Evolutionary conservation across 2,797 vertebrate species (phyloP).

Genomic region (Naso thynnoides): DNA sequence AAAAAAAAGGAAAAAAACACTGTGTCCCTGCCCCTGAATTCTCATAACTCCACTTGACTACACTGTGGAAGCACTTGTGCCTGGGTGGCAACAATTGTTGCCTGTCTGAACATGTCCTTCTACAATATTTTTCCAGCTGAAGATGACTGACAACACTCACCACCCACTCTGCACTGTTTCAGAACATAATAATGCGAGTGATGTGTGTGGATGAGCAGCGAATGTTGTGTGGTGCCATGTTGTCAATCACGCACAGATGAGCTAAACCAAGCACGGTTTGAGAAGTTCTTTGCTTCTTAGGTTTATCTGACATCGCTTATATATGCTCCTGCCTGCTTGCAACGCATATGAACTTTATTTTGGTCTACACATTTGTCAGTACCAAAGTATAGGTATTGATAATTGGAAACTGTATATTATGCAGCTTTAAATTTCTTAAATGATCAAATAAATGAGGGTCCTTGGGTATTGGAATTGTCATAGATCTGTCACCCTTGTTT

Average conservation of each 20-base stretch:
- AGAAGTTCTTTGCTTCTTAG: constrained; percentile 31
- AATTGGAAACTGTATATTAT: background rate
- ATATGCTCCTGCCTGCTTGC: constrained; percentile 4
- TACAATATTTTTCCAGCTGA: constrained; percentile 43
- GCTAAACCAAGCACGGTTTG: constrained; percentile 46
- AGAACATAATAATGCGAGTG: constrained; percentile 73
- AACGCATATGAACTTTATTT: background rate
- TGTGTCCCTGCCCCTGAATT: constrained; percentile 55
- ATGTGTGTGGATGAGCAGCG: constrained; percentile 68
- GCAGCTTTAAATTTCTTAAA: constrained; percentile 4
- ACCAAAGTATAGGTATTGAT: background rate
- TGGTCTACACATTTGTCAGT: constrained; percentile 3
- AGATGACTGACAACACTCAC: constrained; percentile 73
- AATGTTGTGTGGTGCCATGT: constrained; percentile 48
- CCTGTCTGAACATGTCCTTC: constrained; percentile 63
- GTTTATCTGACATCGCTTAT: constrained; percentile 33
- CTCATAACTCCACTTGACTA: constrained; percentile 60
- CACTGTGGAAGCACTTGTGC: constrained; percentile 45
- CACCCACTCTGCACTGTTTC: constrained; percentile 71
- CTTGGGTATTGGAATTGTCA: background rate
- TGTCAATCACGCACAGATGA: constrained; percentile 69
- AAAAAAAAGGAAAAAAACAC: constrained; percentile 52
- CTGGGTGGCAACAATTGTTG: constrained; percentile 65
- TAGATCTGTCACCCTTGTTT: background rate
- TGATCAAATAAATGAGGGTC: background rate